Percentiles rank a stretch among this genome's conserved stretches.
phyloP scores from a whole-genome alignment of 1,140 invertebrate genomes.

The Latrodectus geometricus region DNA sequence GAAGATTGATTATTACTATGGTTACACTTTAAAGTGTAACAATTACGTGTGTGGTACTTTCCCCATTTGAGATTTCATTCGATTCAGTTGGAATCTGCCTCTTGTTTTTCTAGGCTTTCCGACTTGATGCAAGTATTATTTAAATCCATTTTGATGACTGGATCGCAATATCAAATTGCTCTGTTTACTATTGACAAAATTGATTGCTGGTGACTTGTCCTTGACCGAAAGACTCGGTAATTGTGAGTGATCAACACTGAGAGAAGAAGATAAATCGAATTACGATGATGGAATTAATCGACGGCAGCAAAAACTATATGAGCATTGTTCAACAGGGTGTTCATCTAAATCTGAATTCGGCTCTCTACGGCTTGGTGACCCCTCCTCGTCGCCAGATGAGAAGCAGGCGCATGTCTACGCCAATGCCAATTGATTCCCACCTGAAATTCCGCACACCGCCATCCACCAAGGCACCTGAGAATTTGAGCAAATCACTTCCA shows the following conservation, averaged over 20 bases:
- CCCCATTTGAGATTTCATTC: neutral
- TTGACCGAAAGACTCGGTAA: neutral
- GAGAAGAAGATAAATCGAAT: neutral
- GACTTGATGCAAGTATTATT: neutral
- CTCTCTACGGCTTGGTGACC: constrained; percentile 37
- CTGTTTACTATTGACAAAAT: neutral
- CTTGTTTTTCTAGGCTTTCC: neutral
- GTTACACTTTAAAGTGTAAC: constrained; percentile 19
- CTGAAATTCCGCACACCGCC: constrained; percentile 4
- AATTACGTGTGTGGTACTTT: constrained; percentile 13
- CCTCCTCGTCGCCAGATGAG: constrained; percentile 22
- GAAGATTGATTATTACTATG: neutral
- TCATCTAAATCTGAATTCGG: constrained; percentile 39
- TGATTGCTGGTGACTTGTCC: neutral
- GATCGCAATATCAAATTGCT: neutral
- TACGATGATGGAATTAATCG: constrained; percentile 46
- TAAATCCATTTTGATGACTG: neutral
- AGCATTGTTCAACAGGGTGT: constrained; percentile 35
- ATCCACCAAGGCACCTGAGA: constrained; percentile 14
- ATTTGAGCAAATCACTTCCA: constrained; percentile 37
- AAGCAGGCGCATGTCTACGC: constrained; percentile 6
- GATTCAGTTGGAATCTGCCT: neutral
- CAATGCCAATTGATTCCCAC: constrained; percentile 19
- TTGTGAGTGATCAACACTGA: neutral
- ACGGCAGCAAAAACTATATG: constrained; percentile 24